Conservation (phyloP, 2,888 invertebrate genomes). For the Malthinus flaveolus region DNA sequence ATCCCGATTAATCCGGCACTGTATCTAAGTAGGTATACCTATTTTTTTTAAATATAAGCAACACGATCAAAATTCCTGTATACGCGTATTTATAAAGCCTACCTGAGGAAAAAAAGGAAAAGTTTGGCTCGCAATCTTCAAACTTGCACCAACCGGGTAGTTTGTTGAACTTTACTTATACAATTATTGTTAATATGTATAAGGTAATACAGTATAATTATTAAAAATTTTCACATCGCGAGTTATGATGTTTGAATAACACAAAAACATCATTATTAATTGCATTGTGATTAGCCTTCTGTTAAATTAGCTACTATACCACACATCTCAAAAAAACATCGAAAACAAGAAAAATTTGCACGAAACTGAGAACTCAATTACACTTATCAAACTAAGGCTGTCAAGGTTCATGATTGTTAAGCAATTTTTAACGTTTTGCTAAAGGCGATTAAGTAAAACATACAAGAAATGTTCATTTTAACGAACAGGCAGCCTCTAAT, state of each 20-base stretch:
- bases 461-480: constrained; percentile 38
- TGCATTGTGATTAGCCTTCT: constrained; percentile 42
- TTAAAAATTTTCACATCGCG: too few species aligned
- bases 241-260: constrained; percentile 12
- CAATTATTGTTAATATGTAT: background rate
- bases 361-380: constrained; percentile 52
- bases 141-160: background rate
- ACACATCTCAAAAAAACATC: constrained; percentile 40
- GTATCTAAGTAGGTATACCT: too few species aligned
- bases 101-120: too few species aligned
- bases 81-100: too few species aligned
- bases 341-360: constrained; percentile 42
- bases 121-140: too few species aligned
- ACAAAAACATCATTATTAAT: constrained; percentile 40
- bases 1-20: too few species aligned
- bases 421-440: constrained; percentile 39
- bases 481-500: constrained; percentile 50
- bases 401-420: constrained; percentile 41
- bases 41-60: too few species aligned
- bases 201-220: background rate
- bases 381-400: constrained; percentile 43
- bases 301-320: constrained; percentile 36
- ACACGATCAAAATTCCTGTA: too few species aligned
- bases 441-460: constrained; percentile 17
- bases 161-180: background rate